Evolutionary conservation across 1,140 invertebrate species (phyloP), one percentile per base, ranked within the genome.

Genomic region (Asbolus verrucosus): DNA sequence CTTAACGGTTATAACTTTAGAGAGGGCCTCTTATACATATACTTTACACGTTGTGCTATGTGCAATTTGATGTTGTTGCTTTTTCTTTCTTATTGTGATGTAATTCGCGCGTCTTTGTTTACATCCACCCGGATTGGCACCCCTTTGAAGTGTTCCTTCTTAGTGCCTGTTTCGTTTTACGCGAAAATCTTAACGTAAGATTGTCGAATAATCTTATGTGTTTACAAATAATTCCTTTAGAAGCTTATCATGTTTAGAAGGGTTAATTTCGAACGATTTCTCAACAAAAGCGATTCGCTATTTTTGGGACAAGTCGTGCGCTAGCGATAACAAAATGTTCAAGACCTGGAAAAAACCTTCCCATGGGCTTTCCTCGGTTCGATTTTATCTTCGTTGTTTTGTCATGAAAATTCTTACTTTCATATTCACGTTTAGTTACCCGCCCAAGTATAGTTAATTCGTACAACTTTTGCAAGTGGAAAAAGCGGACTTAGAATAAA

Each of bases 81-180:
- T 54, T 54, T 54, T 54, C 46, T 14, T 54, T 24, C 46, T 27
- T 54, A 54, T 27, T 27, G 46, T 24, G 46, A 27, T 27, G 69
- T 43, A 66, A 60, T 62, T 62, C 60, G 38, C 60, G 16, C 60
- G 18, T 39, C 59, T 65, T 33, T 67, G 62, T 71, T 71, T 63
- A 62, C 50, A 59, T 74, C 67, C 43, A 33, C 19, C 59, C 61
- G 16, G 21, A 46, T 30, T 39, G 65, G 46, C 65, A 43, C 67
- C 61, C 67, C 46, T 54, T 72, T 69, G 68, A 71, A 74, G 65
- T 74, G 70, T 67, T 70, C 65, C 54, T 71, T 72, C 69, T 75
- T 75, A 69, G 66, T 73, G 71, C 65, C 69, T 67, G 62, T 62
- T 67, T 73, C 33, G 13, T 41, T 41, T 46, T 46, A 46, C 41